Evolutionary conservation across 2,797 vertebrate species (phyloP).

Genomic region (Chanos chanos): DNA sequence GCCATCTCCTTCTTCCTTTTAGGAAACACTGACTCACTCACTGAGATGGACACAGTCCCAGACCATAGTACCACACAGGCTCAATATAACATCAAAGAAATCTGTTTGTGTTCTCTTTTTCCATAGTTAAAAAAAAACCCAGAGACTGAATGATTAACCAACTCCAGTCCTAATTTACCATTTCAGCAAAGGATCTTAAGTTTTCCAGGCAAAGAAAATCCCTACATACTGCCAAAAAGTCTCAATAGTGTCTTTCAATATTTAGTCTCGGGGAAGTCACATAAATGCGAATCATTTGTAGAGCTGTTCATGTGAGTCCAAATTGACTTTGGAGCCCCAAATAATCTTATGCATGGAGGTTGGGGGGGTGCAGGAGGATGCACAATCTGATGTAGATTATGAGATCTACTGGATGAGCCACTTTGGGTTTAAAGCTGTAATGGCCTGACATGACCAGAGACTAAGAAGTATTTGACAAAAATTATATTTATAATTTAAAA

Average conservation of each 20-base stretch:
- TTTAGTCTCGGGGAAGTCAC: conserved; percentile 45
- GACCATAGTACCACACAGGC: conserved; percentile 39
- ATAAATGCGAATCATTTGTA: conserved; percentile 16
- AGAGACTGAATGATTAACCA: conserved; percentile 16
- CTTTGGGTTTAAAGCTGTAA: too few species aligned
- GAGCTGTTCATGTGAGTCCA: conserved; percentile 38
- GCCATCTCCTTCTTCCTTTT: conserved; percentile 30
- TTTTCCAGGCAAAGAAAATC: conserved; percentile 1
- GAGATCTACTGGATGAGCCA: background rate
- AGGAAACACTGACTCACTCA: conserved; percentile 64
- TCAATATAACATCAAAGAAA: conserved; percentile 47
- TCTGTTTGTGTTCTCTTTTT: conserved; percentile 24
- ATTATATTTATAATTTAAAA: too few species aligned
- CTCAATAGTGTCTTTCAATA: conserved; percentile 34
- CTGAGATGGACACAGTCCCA: conserved; percentile 37
- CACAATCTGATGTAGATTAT: background rate
- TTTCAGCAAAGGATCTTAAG: conserved; percentile 17
- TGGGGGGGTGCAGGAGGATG: background rate
- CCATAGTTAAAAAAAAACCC: conserved; percentile 21
- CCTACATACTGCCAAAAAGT: background rate
- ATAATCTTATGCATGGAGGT: background rate
- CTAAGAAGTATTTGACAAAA: too few species aligned
- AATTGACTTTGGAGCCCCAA: conserved; percentile 33
- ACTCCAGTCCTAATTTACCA: background rate
- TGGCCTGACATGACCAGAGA: too few species aligned